Base-by-base conservation (phyloP, 2,888 invertebrate genomes). In the Melanotus villosus region DNA sequence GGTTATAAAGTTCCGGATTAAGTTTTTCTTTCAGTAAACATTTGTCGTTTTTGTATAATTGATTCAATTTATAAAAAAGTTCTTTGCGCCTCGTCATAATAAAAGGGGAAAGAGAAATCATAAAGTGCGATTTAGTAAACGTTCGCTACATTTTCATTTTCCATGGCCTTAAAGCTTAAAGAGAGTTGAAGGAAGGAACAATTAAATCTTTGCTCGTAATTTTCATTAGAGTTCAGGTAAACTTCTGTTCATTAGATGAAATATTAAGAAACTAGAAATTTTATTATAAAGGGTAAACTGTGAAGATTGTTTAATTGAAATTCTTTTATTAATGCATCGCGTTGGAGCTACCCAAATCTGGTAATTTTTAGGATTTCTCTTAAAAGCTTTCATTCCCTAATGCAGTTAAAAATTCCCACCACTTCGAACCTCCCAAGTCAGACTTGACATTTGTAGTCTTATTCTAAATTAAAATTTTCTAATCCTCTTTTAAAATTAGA, bases 141-240 rank as follows among this genome's bases (percentile, higher is more conserved):
- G 41, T 16, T 47, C 12, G 9, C 23, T 21, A 52, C 16, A 6
- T 26, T 26, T 50, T 62, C 62, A 62, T 50, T 62, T 38, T 23
- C 12, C 47, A 47, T 18, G 47, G 47, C 60, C 60, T 62, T 50
- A 36, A 62, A 50, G 45, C 36, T 60, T 47, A 14, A 47, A 19
- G 23, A n/a, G 23, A 47, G 14, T 52, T 23, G 2, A 30, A 52
- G 50, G 30, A n/a, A n/a, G n/a, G n/a, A 34, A 50, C 50, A 62
- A 62, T 50, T 62, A 62, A 34, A 23, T 57, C 52, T 47, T 12
- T 4, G 36, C 21, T 23, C 16, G 14, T 14, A 10, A 14, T 23
- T 21, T 23, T 6, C 57, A 12, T 57, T 18, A 34, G 9, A 38
- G n/a, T 21, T 52, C n/a, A 5, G 30, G n/a, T n/a, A n/a, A n/a